Conservation (phyloP, 2,113 vertebrate species). For the Perognathus longimembris region DNA sequence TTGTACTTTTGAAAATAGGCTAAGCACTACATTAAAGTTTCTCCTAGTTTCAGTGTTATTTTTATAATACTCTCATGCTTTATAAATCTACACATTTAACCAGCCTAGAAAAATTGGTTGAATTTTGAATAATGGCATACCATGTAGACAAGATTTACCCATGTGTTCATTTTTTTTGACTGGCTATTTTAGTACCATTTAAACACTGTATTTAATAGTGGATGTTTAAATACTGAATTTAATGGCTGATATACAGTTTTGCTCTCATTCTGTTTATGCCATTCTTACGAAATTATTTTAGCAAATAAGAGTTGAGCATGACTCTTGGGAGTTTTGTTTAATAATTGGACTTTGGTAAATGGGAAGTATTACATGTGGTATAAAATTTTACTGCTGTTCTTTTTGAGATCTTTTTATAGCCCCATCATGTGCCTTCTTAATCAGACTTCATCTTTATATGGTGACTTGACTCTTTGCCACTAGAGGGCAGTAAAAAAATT, state of each 20-base stretch:
- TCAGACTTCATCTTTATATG: not conserved
- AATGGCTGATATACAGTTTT: not conserved
- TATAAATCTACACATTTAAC: constrained; percentile 68
- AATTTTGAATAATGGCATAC: not conserved
- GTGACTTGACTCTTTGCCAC: constrained; percentile 63
- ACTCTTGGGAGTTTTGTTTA: constrained; percentile 1
- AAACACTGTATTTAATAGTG: not conserved
- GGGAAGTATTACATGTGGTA: not conserved
- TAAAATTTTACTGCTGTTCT: constrained; percentile 73
- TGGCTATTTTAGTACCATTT: not conserved
- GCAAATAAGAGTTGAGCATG: constrained; percentile 17
- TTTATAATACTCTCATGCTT: constrained; percentile 79
- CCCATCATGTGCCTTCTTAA: not conserved
- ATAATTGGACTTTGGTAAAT: constrained; percentile 45
- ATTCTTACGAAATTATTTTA: not conserved
- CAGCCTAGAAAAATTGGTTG: not conserved
- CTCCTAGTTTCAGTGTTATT: constrained; percentile 37
- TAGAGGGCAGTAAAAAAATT: constrained; percentile 77
- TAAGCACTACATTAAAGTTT: too few species aligned
- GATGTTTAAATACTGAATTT: not conserved
- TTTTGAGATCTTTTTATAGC: constrained; percentile 48
- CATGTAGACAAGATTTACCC: not conserved
- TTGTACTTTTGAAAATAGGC: constrained; percentile 80
- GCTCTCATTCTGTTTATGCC: not conserved
- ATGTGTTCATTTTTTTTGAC: not conserved